Base-by-base conservation (phyloP, 2,113 vertebrate genomes). In the Burhinus oedicnemus region DNA sequence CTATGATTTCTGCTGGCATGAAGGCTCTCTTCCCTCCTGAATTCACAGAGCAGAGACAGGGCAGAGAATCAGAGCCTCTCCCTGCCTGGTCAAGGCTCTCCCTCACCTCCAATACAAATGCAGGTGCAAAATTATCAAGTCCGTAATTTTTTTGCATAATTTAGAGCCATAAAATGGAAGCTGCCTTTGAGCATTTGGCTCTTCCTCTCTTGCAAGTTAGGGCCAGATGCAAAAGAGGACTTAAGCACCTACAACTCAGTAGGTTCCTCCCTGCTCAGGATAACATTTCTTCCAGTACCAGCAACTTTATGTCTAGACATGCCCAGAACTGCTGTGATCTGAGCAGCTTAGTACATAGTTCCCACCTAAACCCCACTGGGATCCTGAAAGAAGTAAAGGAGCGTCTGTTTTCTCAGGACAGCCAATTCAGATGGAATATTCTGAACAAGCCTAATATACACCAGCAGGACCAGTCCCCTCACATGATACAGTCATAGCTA, bases 211-310 rank as follows among this genome's bases (percentile, higher is more conserved):
- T 92, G 92, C 96, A 96, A 97, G 97, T 95, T 96, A 61, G 94
- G 96, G 87, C 95, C 96, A 86, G 87, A 90, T 90, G 95, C 62
- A 88, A 80, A 96, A 77, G 75, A 96, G 78, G 81, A 87, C 84
- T 97, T 94, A 96, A 96, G 92, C 78, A 86, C 85, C 66, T 58
- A 76, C 84, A 86, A 58, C 62, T 90, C 62, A 76, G 66, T 69
- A 85, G 90, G 96, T 97, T 96, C 74, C 95, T 97, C 95, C 95
- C 93, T 86, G 62, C 62, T 95, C 82, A 8, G 96, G 92, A 70
- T 96, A 96, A 80, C 87, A 96, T 95, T 97, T 95, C 92, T 96
- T 95, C 96, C 90, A 97, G 95, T 27, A 80, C 85, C 92, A 94
- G 85, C 92, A 96, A 72, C 82, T 96, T 80, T 95, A 6, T 94